Conservation (phyloP, 1,140 invertebrate species). For the Neotoxoptera formosana region DNA sequence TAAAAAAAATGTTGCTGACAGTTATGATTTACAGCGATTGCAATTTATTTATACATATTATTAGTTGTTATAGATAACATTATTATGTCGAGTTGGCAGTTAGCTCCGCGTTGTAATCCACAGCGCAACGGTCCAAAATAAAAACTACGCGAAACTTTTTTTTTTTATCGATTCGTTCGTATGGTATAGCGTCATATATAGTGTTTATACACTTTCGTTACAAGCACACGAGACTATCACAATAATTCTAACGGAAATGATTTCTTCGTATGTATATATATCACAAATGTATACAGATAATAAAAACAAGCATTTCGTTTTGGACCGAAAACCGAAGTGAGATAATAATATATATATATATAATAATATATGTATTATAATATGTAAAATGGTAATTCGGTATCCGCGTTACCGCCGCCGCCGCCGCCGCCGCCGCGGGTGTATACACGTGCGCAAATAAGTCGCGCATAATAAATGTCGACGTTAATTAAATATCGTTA, state of each 20-base stretch:
- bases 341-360: too few species aligned
- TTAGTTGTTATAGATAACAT: not conserved
- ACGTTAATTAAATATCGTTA: slow-evolving; percentile 13
- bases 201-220: not conserved
- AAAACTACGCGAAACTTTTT: not conserved
- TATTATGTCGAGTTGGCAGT: too few species aligned
- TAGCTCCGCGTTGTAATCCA: not conserved
- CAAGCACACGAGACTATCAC: not conserved
- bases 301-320: too few species aligned
- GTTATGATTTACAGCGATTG: not conserved
- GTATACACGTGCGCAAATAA: not conserved
- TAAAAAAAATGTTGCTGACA: not conserved
- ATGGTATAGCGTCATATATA: too few species aligned
- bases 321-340: too few species aligned
- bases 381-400: not conserved
- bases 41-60: not conserved
- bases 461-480: slow-evolving; percentile 7
- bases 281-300: not conserved
- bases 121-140: not conserved
- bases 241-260: not conserved
- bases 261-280: not conserved
- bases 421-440: too few species aligned
- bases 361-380: not conserved
- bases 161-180: not conserved
- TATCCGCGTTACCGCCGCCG: not conserved